These are phyloP conservation scores for Sphaeridia pumilis DNA, from an alignment of 2,888 invertebrate species.

Conservation along the genomic window DNA sequence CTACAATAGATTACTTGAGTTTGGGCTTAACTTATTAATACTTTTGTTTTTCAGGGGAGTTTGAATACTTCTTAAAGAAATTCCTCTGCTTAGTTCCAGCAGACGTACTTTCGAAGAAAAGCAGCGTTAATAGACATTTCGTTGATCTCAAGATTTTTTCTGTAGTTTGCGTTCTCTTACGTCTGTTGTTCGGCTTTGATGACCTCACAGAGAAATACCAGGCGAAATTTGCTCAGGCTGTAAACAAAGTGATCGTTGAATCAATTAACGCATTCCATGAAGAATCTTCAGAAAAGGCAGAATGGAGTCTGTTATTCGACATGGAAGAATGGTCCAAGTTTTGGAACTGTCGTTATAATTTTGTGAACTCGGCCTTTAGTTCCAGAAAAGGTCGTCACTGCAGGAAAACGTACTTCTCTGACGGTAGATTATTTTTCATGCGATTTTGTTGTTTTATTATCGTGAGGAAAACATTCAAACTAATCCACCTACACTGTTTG, in stretches of 20 bases:
- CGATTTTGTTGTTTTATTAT: no score
- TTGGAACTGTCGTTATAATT: no score
- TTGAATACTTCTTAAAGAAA: slow-evolving; percentile 15
- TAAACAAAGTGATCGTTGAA: slow-evolving; percentile 19
- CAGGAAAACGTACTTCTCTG: slow-evolving; percentile 14
- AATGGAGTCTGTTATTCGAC: slow-evolving; percentile 23
- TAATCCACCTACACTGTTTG: no score
- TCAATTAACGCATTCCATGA: not conserved
- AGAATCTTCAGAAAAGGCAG: not conserved
- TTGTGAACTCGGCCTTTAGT: no score
- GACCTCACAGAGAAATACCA: slow-evolving; percentile 31
- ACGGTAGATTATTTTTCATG: no score
- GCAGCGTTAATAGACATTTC: not conserved
- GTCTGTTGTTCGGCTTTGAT: slow-evolving; percentile 32
- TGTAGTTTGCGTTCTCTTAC: slow-evolving; percentile 17
- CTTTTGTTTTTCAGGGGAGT: not conserved
- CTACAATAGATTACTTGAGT: not conserved
- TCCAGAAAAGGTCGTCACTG: slow-evolving; percentile 13
- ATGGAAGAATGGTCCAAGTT: slow-evolving; percentile 31
- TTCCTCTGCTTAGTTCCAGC: slow-evolving; percentile 3
- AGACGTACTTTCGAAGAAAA: not conserved
- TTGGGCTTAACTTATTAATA: not conserved
- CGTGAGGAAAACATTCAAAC: no score
- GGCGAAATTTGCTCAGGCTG: slow-evolving; percentile 25
- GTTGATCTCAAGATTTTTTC: slow-evolving; percentile 22